These are phyloP conservation scores for Danaus melanippus DNA, from an alignment of 1,140 invertebrate species.

Conservation along the genomic window DNA sequence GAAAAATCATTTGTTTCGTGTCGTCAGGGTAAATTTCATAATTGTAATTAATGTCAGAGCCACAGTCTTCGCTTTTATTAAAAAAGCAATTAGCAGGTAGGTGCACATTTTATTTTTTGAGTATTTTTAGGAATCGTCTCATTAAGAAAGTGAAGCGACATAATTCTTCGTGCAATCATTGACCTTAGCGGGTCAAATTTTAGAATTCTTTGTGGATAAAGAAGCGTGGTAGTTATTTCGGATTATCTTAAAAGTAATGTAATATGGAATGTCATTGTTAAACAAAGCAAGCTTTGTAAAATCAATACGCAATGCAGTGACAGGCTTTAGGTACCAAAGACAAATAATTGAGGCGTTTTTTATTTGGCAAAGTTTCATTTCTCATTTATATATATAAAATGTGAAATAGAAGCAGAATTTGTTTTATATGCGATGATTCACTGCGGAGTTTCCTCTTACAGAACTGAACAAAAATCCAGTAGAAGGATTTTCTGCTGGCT, in stretches of 20 bases:
- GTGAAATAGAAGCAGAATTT: constrained; percentile 8
- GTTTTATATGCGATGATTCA: constrained; percentile 12
- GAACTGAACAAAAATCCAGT: constrained; percentile 99
- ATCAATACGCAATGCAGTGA: constrained; percentile 58
- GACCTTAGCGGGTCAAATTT: constrained; percentile 61
- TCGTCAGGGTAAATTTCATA: constrained; percentile 76
- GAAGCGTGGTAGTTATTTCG: constrained; percentile 5
- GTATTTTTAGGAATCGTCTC: constrained; percentile 38
- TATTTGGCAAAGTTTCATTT: constrained; percentile 42
- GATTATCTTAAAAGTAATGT: constrained; percentile 1
- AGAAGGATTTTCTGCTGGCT: constrained; percentile 98
- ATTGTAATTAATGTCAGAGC: constrained; percentile 91
- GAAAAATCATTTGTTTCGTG: constrained; percentile 75
- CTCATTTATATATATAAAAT: constrained; percentile 20
- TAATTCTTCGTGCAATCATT: constrained; percentile 58
- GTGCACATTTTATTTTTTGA: constrained; percentile 31
- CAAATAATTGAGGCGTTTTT: constrained; percentile 27
- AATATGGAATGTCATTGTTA: constrained; percentile 3
- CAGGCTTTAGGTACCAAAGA: constrained; percentile 44
- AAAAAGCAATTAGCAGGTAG: constrained; percentile 96
- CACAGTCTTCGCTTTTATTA: constrained; percentile 94
- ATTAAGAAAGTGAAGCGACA: constrained; percentile 40
- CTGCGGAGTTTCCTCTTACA: constrained; percentile 72
- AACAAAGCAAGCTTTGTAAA: constrained; percentile 28
- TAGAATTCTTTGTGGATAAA: constrained; percentile 37